Evolutionary conservation across 2,888 invertebrate genomes (phyloP).

Genomic region (Chironomus tentans): DNA sequence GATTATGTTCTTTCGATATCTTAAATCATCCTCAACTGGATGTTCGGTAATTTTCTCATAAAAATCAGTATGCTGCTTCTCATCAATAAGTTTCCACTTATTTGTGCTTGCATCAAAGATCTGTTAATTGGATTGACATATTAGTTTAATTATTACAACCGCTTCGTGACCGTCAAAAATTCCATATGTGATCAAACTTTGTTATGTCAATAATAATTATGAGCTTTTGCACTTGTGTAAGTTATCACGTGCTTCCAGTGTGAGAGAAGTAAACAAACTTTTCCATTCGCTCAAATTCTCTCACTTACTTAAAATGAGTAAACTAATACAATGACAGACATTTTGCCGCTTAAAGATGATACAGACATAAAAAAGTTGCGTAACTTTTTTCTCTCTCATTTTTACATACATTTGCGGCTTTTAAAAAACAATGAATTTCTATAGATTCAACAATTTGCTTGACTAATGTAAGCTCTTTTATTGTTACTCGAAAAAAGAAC

Average conservation of each 20-base stretch:
- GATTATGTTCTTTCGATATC: constrained; percentile 32
- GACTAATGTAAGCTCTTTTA: background rate
- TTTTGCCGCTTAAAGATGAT: background rate
- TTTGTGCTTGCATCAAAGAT: constrained; percentile 43
- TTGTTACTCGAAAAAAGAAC: background rate
- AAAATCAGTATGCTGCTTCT: constrained; percentile 42
- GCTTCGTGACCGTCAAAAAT: too few species aligned
- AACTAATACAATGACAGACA: background rate
- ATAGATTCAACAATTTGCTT: background rate
- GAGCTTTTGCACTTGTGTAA: background rate
- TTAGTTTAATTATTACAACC: too few species aligned
- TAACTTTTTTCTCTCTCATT: background rate
- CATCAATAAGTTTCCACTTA: constrained; percentile 42
- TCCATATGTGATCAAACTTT: background rate
- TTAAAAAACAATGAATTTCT: background rate
- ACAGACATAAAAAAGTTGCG: background rate
- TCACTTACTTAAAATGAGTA: background rate
- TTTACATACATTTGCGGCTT: background rate
- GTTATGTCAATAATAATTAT: background rate
- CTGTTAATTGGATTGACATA: constrained; percentile 30
- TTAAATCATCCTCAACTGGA: constrained; percentile 31
- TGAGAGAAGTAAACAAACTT: background rate
- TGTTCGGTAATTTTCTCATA: constrained; percentile 42
- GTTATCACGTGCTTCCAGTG: background rate
- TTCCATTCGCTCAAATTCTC: background rate